Percentiles rank a stretch among this genome's conserved stretches.
Evolutionary conservation across 2,113 vertebrate genomes (phyloP).

Genomic region (Pachycephala philippinensis): DNA sequence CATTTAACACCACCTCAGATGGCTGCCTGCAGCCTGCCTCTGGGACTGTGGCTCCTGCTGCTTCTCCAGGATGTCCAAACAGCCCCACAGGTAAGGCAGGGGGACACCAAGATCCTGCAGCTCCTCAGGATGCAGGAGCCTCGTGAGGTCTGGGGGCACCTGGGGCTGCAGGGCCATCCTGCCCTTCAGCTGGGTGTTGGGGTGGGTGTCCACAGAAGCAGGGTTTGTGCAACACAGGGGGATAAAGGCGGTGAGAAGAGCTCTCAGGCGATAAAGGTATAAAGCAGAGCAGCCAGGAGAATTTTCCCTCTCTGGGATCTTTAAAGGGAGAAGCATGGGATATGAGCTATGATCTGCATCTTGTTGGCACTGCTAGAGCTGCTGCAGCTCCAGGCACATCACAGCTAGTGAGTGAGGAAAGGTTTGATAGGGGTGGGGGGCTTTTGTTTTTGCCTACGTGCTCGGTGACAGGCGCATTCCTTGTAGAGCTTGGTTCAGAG

Average conservation of each 20-base stretch:
- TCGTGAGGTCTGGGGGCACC: background rate
- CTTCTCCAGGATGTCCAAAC: constrained; percentile 34
- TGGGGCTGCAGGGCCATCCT: background rate
- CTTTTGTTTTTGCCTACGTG: background rate
- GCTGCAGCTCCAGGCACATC: background rate
- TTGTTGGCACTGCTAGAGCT: background rate
- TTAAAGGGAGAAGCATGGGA: background rate
- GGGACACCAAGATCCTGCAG: background rate
- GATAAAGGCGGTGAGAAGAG: background rate
- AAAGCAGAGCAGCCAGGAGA: background rate
- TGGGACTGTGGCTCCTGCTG: constrained; percentile 33
- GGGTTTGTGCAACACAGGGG: background rate
- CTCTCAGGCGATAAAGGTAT: background rate
- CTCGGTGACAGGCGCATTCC: background rate
- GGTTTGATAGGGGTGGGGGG: background rate
- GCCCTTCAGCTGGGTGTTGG: background rate
- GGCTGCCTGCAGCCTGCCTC: background rate
- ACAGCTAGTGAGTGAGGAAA: background rate
- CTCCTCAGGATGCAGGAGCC: background rate
- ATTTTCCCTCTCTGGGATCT: background rate
- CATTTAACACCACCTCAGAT: background rate
- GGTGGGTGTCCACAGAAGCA: background rate
- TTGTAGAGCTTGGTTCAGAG: background rate
- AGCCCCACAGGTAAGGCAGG: constrained; percentile 56
- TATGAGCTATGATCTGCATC: background rate